phyloP scores from a whole-genome alignment of 2,113 vertebrate species.

The Dasyprocta punctata region DNA sequence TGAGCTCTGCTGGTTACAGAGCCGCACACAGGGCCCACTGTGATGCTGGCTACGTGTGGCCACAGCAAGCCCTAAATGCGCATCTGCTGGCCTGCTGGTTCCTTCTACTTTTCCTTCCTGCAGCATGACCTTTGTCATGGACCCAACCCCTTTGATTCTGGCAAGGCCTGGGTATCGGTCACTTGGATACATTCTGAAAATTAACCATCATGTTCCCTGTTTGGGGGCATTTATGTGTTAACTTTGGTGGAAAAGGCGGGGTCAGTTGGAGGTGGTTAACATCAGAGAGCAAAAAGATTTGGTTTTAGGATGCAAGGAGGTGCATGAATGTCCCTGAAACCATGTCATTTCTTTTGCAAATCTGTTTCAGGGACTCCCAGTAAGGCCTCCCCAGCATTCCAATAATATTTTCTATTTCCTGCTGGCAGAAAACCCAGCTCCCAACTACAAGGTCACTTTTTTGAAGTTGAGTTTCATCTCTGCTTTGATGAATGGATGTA shows the following conservation, averaged over 20 bases:
- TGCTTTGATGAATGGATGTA: conserved; percentile 60
- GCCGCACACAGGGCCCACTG: accelerated
- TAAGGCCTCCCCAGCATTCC: not conserved
- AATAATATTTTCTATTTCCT: not conserved
- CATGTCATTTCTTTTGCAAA: not conserved
- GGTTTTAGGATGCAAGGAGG: not conserved
- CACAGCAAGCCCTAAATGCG: accelerated
- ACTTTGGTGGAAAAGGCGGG: not conserved
- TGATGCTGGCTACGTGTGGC: accelerated
- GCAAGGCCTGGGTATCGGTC: not conserved
- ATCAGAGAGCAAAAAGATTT: not conserved
- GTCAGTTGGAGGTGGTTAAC: too few species aligned
- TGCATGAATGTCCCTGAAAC: not conserved
- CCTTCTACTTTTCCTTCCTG: not conserved
- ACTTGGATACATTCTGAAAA: accelerated
- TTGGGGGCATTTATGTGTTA: not conserved
- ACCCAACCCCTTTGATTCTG: not conserved
- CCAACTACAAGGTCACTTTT: conserved; percentile 45
- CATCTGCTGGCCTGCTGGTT: accelerated
- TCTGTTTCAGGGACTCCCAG: not conserved
- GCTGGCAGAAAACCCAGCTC: not conserved
- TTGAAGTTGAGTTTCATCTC: conserved; percentile 59
- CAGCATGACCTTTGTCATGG: not conserved
- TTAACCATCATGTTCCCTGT: accelerated
- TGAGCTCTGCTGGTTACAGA: accelerated